Evolutionary conservation across 2,113 vertebrate species (phyloP).

Genomic region (Martes martes): DNA sequence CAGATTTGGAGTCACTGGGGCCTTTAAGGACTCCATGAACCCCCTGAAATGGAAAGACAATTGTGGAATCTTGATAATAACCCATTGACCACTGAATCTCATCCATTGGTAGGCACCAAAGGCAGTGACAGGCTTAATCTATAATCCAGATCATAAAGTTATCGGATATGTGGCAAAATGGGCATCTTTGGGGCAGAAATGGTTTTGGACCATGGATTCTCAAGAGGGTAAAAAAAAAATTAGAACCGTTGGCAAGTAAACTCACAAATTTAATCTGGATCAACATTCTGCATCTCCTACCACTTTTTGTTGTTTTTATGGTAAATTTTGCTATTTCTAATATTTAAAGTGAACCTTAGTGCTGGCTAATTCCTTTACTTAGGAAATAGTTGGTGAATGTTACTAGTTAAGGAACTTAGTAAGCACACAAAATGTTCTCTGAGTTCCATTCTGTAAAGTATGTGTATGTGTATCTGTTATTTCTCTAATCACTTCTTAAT

Average conservation of each 20-base stretch:
- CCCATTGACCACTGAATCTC: not conserved
- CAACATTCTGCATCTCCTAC: not conserved
- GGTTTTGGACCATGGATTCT: not conserved
- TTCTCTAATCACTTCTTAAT: slow-evolving; percentile 45
- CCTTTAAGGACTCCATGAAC: not conserved
- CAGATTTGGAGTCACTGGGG: not conserved
- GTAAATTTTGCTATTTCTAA: not conserved
- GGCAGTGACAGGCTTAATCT: not conserved
- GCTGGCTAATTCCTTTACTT: not conserved
- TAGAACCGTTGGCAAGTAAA: not conserved
- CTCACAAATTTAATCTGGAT: not conserved
- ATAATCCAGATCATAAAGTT: not conserved
- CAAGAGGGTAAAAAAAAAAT: not conserved
- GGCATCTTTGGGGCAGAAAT: not conserved
- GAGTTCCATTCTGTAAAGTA: not conserved
- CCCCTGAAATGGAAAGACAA: not conserved
- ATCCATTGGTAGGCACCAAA: not conserved
- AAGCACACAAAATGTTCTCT: not conserved
- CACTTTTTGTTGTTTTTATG: not conserved
- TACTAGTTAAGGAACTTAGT: slow-evolving; percentile 19
- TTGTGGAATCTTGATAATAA: not conserved
- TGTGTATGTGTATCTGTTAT: not conserved
- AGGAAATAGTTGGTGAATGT: not conserved
- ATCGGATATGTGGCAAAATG: not conserved
- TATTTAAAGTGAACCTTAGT: not conserved